phyloP scores from a whole-genome alignment of 2,797 vertebrate genomes.

The Brachymystax lenok region DNA sequence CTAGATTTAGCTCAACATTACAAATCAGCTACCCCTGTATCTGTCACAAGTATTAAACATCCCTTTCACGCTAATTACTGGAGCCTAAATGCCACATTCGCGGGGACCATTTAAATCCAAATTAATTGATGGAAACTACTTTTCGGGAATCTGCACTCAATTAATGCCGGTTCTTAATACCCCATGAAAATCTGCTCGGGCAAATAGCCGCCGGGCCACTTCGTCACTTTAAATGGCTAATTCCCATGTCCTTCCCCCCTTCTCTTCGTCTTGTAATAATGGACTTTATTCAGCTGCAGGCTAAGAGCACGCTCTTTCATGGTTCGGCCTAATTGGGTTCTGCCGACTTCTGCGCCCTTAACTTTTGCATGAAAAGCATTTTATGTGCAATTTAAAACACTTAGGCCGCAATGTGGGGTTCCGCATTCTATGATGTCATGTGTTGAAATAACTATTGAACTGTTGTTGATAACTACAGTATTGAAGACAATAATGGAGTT shows the following conservation, averaged over 20 bases:
- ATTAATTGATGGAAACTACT: slow-evolving; percentile 59
- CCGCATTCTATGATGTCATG: slow-evolving; percentile 33
- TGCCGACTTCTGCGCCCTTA: slow-evolving; percentile 46
- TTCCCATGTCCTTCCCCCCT: slow-evolving; percentile 56
- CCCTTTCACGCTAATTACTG: slow-evolving; percentile 34
- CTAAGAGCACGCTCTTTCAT: slow-evolving; percentile 64
- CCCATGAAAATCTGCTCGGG: slow-evolving; percentile 54
- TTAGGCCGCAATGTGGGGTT: slow-evolving; percentile 40
- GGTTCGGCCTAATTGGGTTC: slow-evolving; percentile 71
- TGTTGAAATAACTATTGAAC: slow-evolving; percentile 37
- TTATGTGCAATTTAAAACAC: slow-evolving; percentile 70
- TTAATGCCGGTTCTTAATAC: slow-evolving; percentile 62
- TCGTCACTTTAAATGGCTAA: slow-evolving; percentile 60
- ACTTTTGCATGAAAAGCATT: slow-evolving; percentile 71
- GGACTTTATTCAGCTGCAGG: slow-evolving; percentile 67
- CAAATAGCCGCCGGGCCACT: slow-evolving; percentile 34
- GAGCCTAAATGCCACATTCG: slow-evolving; percentile 47
- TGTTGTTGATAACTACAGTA: slow-evolving; percentile 1
- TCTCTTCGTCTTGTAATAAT: slow-evolving; percentile 54
- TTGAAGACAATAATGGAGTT: no score
- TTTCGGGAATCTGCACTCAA: slow-evolving; percentile 57
- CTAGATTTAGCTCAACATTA: neutral
- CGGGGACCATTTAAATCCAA: slow-evolving; percentile 59
- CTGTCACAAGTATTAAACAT: slow-evolving; percentile 16
- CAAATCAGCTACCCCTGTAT: neutral